Evolutionary conservation across 2,113 vertebrate genomes (phyloP).

Genomic region (Passer montanus): DNA sequence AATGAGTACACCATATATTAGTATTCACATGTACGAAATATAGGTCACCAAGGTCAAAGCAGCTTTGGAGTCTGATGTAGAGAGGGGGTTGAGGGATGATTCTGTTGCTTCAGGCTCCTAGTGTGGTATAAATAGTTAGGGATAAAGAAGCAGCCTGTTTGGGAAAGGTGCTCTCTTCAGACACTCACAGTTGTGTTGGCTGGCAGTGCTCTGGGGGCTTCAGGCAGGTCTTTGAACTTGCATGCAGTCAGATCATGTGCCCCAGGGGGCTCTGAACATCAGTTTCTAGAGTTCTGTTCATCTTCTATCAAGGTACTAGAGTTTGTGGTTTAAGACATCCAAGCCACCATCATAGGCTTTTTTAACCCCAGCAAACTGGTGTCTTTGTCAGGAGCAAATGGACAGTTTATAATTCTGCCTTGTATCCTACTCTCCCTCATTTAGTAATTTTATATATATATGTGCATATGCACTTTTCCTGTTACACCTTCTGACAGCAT

Average conservation of each 20-base stretch:
- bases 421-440: not conserved
- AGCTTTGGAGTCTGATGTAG: not conserved
- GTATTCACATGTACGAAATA: conserved; percentile 11
- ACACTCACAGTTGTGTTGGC: not conserved
- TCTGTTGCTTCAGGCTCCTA: conserved; percentile 10
- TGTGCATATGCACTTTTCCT: not conserved
- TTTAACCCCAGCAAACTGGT: not conserved
- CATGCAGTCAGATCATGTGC: not conserved
- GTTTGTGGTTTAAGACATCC: not conserved
- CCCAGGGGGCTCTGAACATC: not conserved
- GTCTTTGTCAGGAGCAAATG: not conserved
- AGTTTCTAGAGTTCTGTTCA: not conserved
- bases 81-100: not conserved
- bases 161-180: conserved; percentile 12
- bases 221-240: conserved; percentile 6
- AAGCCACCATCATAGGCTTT: not conserved
- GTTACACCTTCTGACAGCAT: not conserved
- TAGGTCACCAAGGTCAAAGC: conserved; percentile 23
- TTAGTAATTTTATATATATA: not conserved
- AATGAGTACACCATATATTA: not conserved
- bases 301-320: not conserved
- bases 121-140: not conserved
- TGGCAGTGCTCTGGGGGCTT: conserved; percentile 19
- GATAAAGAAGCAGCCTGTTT: not conserved
- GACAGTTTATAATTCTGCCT: not conserved